These are phyloP conservation scores for Orius insidiosus DNA, from an alignment of 1,140 invertebrate genomes.

Conservation along the genomic window DNA sequence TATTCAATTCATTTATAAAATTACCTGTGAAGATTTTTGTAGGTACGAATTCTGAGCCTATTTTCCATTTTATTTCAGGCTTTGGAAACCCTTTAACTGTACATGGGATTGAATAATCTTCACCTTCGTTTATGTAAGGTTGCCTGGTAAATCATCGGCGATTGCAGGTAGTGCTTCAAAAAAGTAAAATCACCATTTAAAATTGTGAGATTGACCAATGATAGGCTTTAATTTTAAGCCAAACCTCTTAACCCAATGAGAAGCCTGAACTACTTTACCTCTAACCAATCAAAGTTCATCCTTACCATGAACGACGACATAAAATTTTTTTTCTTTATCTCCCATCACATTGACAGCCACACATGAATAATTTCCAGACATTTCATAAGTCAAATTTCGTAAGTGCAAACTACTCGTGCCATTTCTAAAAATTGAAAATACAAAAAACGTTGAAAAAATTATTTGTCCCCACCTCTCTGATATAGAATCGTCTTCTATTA, in stretches of 20 bases:
- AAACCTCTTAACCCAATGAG: too few relatives aligned
- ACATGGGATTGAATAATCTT: constrained; percentile 25
- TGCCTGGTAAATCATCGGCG: constrained; percentile 17
- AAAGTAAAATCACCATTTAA: not conserved
- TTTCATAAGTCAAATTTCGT: constrained; percentile 12
- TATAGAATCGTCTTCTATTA: not conserved
- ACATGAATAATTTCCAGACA: constrained; percentile 30
- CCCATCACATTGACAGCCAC: constrained; percentile 34
- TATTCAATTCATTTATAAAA: not conserved
- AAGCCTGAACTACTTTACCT: too few relatives aligned
- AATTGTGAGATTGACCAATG: too few relatives aligned
- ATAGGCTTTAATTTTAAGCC: too few relatives aligned
- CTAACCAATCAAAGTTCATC: constrained; percentile 12
- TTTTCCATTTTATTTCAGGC: constrained; percentile 24
- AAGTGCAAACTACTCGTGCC: constrained; percentile 14
- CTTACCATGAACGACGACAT: constrained; percentile 31
- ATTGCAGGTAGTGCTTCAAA: constrained; percentile 25
- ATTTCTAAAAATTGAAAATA: not conserved
- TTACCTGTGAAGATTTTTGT: constrained; percentile 14
- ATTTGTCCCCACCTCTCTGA: not conserved
- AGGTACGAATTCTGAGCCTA: constrained; percentile 8
- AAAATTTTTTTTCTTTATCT: constrained; percentile 30
- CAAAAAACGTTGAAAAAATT: too few relatives aligned
- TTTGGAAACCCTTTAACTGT: constrained; percentile 26
- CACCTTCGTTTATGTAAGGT: constrained; percentile 22